A percentile compares a stretch with the other conserved stretches of the same genome.
phyloP scores from a whole-genome alignment of 1,140 invertebrate species.

The Drosophila baimaii region DNA sequence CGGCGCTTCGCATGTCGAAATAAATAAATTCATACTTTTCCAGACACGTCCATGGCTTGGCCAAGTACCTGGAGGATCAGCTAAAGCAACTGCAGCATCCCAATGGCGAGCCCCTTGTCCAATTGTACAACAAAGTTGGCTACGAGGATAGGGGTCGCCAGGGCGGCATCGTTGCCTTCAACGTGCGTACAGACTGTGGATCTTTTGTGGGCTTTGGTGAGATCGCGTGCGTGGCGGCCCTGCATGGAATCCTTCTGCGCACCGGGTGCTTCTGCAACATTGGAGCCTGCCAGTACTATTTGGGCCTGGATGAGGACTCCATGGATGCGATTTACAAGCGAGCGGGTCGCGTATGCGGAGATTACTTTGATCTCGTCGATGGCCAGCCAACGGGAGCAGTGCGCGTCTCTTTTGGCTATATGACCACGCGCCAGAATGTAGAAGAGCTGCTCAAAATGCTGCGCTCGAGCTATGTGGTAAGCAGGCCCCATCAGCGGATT shows the following conservation, averaged over 20 bases:
- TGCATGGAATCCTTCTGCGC: conserved; percentile 94
- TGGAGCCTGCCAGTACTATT: conserved; percentile 95
- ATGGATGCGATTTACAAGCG: conserved; percentile 90
- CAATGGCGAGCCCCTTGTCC: conserved; percentile 89
- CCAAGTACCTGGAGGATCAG: conserved; percentile 89
- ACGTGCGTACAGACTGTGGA: conserved; percentile 91
- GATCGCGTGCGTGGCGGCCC: conserved; percentile 94
- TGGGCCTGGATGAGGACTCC: conserved; percentile 89
- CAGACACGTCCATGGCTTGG: conserved; percentile 90
- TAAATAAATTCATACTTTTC: conserved; percentile 73
- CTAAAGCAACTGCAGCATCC: conserved; percentile 88
- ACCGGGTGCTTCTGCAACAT: conserved; percentile 99
- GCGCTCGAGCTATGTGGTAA: conserved; percentile 85
- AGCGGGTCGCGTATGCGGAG: conserved; percentile 96
- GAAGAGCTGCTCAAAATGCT: conserved; percentile 91
- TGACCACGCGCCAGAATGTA: conserved; percentile 91
- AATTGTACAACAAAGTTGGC: conserved; percentile 90
- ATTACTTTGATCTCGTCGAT: conserved; percentile 94
- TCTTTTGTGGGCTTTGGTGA: conserved; percentile 94
- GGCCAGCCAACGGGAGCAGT: conserved; percentile 96
- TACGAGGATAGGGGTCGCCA: conserved; percentile 88
- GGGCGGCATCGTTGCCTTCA: conserved; percentile 95
- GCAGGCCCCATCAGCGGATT: conserved; percentile 45
- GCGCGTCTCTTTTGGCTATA: conserved; percentile 96
- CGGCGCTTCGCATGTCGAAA: too few species aligned